Evolutionary conservation across 1,140 invertebrate genomes (phyloP).

Genomic region (Drosophila ironensis): DNA sequence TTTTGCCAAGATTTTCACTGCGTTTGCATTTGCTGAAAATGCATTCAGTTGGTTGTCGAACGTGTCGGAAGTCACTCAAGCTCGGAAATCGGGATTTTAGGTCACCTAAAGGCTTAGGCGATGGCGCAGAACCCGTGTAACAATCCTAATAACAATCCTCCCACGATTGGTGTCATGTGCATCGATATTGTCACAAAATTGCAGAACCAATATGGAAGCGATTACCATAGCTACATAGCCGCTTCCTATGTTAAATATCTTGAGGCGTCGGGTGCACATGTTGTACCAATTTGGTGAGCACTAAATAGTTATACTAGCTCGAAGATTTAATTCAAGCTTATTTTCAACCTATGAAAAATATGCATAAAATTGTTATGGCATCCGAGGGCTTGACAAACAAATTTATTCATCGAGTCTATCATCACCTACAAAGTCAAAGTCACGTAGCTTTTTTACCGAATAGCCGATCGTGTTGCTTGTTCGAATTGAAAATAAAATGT

Average conservation of each 20-base stretch:
- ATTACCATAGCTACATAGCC: constrained; percentile 88
- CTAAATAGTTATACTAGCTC: neutral
- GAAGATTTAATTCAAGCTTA: too few relatives aligned
- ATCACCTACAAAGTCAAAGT: too few relatives aligned
- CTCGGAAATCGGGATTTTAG: neutral
- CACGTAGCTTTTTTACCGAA: too few relatives aligned
- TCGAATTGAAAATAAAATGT: neutral
- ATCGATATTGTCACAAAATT: constrained; percentile 84
- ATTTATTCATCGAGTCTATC: too few relatives aligned
- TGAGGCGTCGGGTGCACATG: constrained; percentile 90
- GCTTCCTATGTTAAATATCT: constrained; percentile 94
- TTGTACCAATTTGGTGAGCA: constrained; percentile 91
- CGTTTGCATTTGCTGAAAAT: too few relatives aligned
- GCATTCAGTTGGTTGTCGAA: neutral
- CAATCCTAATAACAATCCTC: too few relatives aligned
- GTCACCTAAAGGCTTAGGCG: neutral
- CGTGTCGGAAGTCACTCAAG: neutral
- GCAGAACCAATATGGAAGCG: constrained; percentile 80
- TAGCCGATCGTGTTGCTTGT: neutral
- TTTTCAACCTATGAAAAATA: too few relatives aligned
- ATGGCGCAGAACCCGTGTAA: too few relatives aligned
- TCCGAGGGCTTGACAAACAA: too few relatives aligned
- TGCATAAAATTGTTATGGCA: too few relatives aligned
- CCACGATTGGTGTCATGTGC: constrained; percentile 86
- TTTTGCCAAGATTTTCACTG: too few relatives aligned